A percentile compares a stretch with the other conserved stretches of the same genome.
phyloP scores from a whole-genome alignment of 2,888 invertebrate species.

The Lycophotia porphyrea region DNA sequence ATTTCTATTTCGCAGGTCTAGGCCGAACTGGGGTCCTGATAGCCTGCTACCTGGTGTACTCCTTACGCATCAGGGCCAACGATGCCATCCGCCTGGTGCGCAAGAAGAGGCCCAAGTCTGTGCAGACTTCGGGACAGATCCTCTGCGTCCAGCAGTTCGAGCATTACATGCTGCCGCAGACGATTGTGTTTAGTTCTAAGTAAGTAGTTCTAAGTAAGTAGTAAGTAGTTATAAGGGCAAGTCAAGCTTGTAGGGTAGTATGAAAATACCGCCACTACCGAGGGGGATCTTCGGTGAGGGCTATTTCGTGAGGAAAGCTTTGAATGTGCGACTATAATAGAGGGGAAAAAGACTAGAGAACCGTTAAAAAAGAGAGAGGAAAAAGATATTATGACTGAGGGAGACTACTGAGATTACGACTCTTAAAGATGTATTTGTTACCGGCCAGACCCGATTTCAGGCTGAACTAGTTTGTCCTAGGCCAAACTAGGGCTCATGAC shows the following conservation, averaged over 20 bases:
- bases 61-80: constrained; percentile 93
- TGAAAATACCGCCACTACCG: no score
- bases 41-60: constrained; percentile 96
- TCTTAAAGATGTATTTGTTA: not conserved
- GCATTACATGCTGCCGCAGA: constrained; percentile 94
- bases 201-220: constrained; percentile 84
- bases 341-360: not conserved
- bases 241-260: no score
- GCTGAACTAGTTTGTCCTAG: no score
- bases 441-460: no score
- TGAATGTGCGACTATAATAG: not conserved
- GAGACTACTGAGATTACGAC: not conserved
- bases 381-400: not conserved
- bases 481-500: no score
- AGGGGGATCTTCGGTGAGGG: no score
- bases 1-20: constrained; percentile 88
- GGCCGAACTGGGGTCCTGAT: constrained; percentile 97
- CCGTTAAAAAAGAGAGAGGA: not conserved
- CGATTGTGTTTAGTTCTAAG: constrained; percentile 93
- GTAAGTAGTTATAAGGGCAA: no score
- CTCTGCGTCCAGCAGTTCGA: constrained; percentile 95
- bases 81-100: constrained; percentile 95
- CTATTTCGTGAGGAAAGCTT: no score
- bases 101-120: constrained; percentile 93
- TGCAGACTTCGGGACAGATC: constrained; percentile 96